Evolutionary conservation across 2,113 vertebrate genomes (phyloP).

Genomic region (Camelus bactrianus): DNA sequence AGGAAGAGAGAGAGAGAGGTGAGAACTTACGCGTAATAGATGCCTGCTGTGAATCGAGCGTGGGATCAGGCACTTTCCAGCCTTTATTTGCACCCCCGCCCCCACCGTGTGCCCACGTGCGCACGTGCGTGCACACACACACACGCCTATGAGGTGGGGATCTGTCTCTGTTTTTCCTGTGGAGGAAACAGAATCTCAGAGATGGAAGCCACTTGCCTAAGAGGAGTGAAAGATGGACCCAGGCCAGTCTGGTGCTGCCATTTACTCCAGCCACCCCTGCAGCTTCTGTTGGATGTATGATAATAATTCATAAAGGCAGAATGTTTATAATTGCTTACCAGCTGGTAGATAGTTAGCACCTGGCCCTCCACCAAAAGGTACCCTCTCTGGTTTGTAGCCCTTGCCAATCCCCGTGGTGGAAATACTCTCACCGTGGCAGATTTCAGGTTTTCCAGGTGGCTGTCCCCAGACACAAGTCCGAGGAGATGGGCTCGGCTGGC

Average conservation of each 20-base stretch:
- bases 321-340: accelerated
- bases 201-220: neutral
- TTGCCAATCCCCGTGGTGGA: neutral
- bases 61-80: neutral
- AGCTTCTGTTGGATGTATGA: neutral
- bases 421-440: neutral
- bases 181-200: neutral
- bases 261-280: neutral
- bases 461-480: neutral
- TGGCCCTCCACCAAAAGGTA: neutral
- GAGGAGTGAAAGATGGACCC: neutral
- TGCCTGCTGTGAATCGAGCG: neutral
- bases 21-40: neutral
- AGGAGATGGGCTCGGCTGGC: neutral
- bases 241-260: no score
- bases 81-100: neutral
- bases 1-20: neutral
- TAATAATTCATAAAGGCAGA: neutral
- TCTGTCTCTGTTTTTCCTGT: neutral
- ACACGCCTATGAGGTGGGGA: neutral
- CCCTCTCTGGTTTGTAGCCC: neutral
- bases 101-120: neutral
- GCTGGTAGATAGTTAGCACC: neutral
- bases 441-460: neutral
- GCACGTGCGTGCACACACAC: neutral